Percentiles rank a stretch among this genome's conserved stretches.
These are phyloP conservation scores for Distichodus sexfasciatus DNA, from an alignment of 2,797 vertebrate genomes.

Conservation along the genomic window DNA sequence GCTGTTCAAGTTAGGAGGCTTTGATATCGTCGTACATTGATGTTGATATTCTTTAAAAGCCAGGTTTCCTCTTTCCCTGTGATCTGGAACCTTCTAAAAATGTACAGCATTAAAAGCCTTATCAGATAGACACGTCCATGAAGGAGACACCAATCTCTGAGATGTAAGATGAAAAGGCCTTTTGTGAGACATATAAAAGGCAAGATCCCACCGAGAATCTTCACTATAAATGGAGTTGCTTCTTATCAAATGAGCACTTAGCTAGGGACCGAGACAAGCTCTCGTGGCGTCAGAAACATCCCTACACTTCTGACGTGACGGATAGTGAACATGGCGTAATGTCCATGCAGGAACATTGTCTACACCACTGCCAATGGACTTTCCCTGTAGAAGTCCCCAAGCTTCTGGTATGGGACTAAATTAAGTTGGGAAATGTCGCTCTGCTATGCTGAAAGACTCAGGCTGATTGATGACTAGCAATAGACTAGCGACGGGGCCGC, in stretches of 20 bases:
- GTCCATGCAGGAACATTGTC: constrained; percentile 8
- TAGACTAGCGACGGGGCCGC: constrained; percentile 20
- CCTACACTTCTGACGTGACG: neutral
- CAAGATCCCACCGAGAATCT: neutral
- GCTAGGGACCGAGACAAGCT: neutral
- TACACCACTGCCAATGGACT: neutral
- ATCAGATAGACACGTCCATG: constrained; percentile 10
- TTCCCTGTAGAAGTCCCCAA: constrained; percentile 35
- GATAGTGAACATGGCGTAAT: neutral
- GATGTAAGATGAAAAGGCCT: constrained; percentile 17
- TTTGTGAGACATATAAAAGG: constrained; percentile 15
- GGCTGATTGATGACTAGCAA: constrained; percentile 43
- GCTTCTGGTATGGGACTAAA: constrained; percentile 36
- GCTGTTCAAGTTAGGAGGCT: constrained; percentile 28
- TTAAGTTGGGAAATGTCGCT: constrained; percentile 31
- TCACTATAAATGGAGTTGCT: neutral
- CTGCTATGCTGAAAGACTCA: constrained; percentile 23
- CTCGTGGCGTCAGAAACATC: neutral
- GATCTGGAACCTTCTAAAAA: constrained; percentile 15
- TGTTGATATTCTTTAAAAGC: constrained; percentile 14
- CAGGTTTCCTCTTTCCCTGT: neutral
- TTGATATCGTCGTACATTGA: neutral
- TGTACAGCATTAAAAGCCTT: constrained; percentile 30
- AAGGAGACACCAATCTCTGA: constrained; percentile 8
- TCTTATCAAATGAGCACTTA: constrained; percentile 28